Percentiles rank a stretch among this genome's conserved stretches.
Evolutionary conservation across 2,797 vertebrate genomes (phyloP).

Genomic region (Pipistrellus kuhlii): DNA sequence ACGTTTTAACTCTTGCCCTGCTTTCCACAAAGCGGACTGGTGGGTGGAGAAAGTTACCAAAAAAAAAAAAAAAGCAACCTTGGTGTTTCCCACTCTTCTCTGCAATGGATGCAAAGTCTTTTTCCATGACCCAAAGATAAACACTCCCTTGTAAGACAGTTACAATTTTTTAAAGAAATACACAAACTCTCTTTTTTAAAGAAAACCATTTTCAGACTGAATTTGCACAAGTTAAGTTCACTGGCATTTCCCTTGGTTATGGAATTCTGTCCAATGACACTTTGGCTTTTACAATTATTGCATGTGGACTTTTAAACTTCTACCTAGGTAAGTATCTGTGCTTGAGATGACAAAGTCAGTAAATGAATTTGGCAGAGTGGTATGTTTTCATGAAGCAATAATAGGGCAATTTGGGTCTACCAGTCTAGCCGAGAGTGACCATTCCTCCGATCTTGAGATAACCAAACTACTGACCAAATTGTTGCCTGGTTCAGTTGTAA

Average conservation of each 20-base stretch:
- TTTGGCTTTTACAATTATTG: conserved; percentile 68
- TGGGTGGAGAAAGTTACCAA: conserved; percentile 45
- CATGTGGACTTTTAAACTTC: conserved; percentile 58
- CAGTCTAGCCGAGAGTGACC: conserved; percentile 41
- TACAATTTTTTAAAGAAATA: conserved; percentile 78
- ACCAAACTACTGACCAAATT: conserved; percentile 37
- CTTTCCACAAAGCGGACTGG: conserved; percentile 70
- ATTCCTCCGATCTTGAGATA: conserved; percentile 55
- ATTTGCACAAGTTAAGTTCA: conserved; percentile 53
- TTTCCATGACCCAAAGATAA: conserved; percentile 79
- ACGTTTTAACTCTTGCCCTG: conserved; percentile 91
- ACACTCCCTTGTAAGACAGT: conserved; percentile 80
- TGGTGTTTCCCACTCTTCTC: conserved; percentile 79
- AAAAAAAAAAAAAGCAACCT: conserved; percentile 72
- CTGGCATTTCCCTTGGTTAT: conserved; percentile 44
- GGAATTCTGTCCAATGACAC: conserved; percentile 27
- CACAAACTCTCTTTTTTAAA: conserved; percentile 74
- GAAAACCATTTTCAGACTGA: conserved; percentile 80
- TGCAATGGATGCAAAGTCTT: conserved; percentile 76
- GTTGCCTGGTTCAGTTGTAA: conserved; percentile 27
- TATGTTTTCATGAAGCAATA: conserved; percentile 76
- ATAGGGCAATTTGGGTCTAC: conserved; percentile 70
- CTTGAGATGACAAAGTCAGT: conserved; percentile 72
- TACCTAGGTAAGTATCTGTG: conserved; percentile 64
- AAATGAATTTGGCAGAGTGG: conserved; percentile 73